phyloP scores from a whole-genome alignment of 2,797 vertebrate genomes.

The Amniataba percoides region DNA sequence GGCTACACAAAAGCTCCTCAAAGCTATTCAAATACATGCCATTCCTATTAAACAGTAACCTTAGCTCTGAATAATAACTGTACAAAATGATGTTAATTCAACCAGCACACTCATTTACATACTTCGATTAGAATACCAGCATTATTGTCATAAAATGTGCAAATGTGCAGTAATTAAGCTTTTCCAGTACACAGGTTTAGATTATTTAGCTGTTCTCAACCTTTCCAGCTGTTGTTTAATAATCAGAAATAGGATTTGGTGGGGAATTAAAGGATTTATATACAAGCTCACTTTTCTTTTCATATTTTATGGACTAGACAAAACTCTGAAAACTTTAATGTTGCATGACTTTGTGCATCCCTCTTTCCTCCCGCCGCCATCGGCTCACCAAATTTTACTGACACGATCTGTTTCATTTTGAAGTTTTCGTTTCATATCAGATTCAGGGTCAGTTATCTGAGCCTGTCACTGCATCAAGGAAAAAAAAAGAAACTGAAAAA shows the following conservation, averaged over 20 bases:
- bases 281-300: background rate
- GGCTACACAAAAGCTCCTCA: background rate
- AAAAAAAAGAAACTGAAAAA: background rate
- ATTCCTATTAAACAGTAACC: background rate
- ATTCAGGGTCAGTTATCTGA: constrained; percentile 52
- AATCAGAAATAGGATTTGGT: background rate
- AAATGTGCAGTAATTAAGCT: background rate
- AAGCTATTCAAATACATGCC: background rate
- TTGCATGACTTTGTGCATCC: background rate
- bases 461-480: constrained; percentile 22
- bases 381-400: constrained; percentile 21
- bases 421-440: constrained; percentile 34
- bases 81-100: background rate
- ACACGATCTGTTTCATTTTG: constrained; percentile 52
- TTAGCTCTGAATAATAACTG: background rate
- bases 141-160: background rate
- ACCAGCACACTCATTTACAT: background rate
- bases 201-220: background rate
- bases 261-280: background rate
- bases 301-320: background rate
- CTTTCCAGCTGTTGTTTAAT: no score
- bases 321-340: constrained; percentile 7
- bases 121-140: background rate
- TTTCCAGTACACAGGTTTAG: background rate
- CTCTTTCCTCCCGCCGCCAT: background rate